Evolutionary conservation across 2,113 vertebrate genomes (phyloP).

Genomic region (Solea senegalensis): DNA sequence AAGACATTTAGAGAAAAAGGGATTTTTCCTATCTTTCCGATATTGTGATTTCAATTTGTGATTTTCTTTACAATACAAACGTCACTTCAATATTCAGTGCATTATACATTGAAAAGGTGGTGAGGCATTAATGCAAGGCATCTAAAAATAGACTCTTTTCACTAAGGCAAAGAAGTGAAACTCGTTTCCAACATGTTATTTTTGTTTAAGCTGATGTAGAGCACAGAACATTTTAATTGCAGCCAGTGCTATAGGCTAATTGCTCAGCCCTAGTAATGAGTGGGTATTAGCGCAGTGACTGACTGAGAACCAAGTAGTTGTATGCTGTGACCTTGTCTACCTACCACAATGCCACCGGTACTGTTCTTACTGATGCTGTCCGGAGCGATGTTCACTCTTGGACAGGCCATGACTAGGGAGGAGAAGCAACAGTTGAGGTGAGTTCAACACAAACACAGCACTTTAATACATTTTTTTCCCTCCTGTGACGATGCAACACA

Average conservation of each 20-base stretch:
- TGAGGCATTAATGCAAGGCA: too few species aligned
- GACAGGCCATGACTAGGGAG: slow-evolving; percentile 76
- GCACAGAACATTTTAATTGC: not conserved
- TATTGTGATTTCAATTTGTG: too few species aligned
- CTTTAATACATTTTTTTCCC: not conserved
- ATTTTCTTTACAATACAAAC: too few species aligned
- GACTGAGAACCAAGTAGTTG: slow-evolving; percentile 37
- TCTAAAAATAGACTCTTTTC: too few species aligned
- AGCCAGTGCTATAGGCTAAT: not conserved
- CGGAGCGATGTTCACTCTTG: slow-evolving; percentile 56
- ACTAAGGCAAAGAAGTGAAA: too few species aligned
- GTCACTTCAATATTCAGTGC: too few species aligned
- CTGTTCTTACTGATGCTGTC: slow-evolving; percentile 65
- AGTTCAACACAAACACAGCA: slow-evolving; percentile 6
- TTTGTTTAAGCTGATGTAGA: too few species aligned
- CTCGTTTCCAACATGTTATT: too few species aligned
- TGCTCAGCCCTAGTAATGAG: slow-evolving; percentile 28
- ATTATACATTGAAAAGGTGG: too few species aligned
- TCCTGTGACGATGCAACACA: not conserved
- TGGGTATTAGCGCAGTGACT: slow-evolving; percentile 8
- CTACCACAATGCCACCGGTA: slow-evolving; percentile 57
- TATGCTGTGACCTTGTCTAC: slow-evolving; percentile 20
- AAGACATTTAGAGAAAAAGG: too few species aligned
- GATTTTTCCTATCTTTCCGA: too few species aligned
- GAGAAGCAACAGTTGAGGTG: slow-evolving; percentile 81